These are phyloP conservation scores for Hypotaenidia philippensis DNA, from an alignment of 2,797 vertebrate genomes.

Conservation along the genomic window DNA sequence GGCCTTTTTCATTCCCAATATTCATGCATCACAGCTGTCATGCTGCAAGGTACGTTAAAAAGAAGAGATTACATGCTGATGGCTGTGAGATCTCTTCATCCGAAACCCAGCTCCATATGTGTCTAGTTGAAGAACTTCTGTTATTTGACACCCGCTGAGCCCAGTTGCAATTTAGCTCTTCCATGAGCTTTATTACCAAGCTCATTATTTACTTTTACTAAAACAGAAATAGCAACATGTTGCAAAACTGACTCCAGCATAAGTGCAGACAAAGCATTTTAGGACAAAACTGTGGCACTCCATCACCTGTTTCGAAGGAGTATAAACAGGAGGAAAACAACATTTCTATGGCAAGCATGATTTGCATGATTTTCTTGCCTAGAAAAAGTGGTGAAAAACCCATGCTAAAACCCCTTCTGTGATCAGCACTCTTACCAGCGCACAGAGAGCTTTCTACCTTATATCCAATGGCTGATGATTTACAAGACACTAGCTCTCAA, in stretches of 20 bases:
- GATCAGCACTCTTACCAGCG: accelerated
- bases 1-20: neutral
- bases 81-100: neutral
- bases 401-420: neutral
- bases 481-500: neutral
- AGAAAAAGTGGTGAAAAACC: neutral
- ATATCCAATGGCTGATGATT: neutral
- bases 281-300: neutral
- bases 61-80: neutral
- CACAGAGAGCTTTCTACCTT: neutral
- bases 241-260: neutral
- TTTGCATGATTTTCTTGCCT: neutral
- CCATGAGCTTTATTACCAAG: neutral
- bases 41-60: neutral
- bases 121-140: neutral
- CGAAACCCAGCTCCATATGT: neutral
- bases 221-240: neutral
- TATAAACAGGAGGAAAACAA: neutral
- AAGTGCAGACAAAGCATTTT: neutral
- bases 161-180: neutral
- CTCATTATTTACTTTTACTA: neutral
- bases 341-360: neutral
- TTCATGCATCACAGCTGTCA: neutral
- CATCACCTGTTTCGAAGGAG: neutral
- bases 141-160: neutral